These are phyloP conservation scores for Danio tinwini DNA, from an alignment of 2,797 vertebrate species.

Conservation along the genomic window DNA sequence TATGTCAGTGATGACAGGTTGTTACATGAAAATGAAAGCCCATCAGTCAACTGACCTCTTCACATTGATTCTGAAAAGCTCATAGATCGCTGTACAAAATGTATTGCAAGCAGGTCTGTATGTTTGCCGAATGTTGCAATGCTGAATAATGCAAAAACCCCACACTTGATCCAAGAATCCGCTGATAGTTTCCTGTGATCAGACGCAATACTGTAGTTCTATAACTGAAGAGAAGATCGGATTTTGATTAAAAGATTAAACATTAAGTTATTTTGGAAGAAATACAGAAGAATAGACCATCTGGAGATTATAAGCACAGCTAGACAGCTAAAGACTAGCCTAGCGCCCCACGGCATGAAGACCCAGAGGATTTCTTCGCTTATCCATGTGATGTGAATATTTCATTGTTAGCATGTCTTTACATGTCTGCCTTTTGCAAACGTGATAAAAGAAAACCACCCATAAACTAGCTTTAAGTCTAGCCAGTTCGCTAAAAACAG, in stretches of 20 bases:
- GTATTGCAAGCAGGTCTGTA: not conserved
- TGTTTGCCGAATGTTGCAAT: not conserved
- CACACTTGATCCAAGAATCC: too few species aligned
- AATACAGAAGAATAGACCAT: slow-evolving; percentile 2
- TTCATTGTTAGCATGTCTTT: not conserved
- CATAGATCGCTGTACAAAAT: not conserved
- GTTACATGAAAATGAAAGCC: not conserved
- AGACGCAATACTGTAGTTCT: too few species aligned
- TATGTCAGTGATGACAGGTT: not conserved
- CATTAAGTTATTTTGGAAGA: not conserved
- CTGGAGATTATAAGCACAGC: slow-evolving; percentile 1
- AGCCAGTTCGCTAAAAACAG: too few species aligned
- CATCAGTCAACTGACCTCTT: not conserved
- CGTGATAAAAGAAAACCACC: not conserved
- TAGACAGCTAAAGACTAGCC: not conserved
- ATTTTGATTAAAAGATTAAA: too few species aligned
- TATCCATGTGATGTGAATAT: not conserved
- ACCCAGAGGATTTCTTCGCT: not conserved
- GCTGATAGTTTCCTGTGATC: too few species aligned
- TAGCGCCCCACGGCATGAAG: not conserved
- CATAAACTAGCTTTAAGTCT: too few species aligned
- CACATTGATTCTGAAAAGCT: not conserved
- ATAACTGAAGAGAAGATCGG: too few species aligned
- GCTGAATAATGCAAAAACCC: slow-evolving; percentile 2
- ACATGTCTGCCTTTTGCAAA: not conserved